Percentiles rank a stretch among this genome's conserved stretches.
Evolutionary conservation across 2,888 invertebrate species (phyloP).

Genomic region (Mythimna vitellina): DNA sequence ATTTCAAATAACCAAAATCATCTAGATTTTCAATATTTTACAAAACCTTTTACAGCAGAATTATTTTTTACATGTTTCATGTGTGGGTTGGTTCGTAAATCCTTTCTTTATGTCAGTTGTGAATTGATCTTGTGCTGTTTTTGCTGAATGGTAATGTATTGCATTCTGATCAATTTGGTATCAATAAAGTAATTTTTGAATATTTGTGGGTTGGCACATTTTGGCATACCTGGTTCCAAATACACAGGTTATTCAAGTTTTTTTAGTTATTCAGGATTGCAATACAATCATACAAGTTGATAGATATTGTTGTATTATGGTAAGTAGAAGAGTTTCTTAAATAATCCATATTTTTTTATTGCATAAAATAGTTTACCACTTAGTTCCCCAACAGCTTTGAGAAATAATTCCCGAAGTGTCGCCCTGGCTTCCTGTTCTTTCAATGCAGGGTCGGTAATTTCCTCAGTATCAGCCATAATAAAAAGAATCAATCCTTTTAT

Average conservation of each 20-base stretch:
- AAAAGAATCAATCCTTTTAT: not conserved
- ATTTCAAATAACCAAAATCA: no score
- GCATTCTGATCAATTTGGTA: no score
- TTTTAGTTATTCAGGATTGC: not conserved
- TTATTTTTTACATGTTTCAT: no score
- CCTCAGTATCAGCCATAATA: constrained; percentile 46
- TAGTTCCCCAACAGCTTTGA: constrained; percentile 77
- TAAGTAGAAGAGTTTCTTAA: not conserved
- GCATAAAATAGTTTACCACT: constrained; percentile 70
- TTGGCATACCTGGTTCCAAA: no score
- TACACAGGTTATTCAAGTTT: not conserved
- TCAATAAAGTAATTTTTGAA: no score
- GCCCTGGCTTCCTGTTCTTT: constrained; percentile 75
- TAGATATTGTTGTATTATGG: not conserved
- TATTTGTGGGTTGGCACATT: no score
- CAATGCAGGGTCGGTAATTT: constrained; percentile 54
- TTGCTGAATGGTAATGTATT: no score
- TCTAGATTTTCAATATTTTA: no score
- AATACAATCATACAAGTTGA: not conserved
- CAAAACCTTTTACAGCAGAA: no score
- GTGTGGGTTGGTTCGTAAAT: no score
- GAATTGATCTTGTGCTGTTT: no score
- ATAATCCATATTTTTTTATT: not conserved
- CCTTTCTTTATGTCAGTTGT: no score
- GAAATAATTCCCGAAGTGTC: constrained; percentile 80